These are phyloP conservation scores for Anaspis maculata DNA, from an alignment of 2,888 invertebrate genomes.

Conservation along the genomic window DNA sequence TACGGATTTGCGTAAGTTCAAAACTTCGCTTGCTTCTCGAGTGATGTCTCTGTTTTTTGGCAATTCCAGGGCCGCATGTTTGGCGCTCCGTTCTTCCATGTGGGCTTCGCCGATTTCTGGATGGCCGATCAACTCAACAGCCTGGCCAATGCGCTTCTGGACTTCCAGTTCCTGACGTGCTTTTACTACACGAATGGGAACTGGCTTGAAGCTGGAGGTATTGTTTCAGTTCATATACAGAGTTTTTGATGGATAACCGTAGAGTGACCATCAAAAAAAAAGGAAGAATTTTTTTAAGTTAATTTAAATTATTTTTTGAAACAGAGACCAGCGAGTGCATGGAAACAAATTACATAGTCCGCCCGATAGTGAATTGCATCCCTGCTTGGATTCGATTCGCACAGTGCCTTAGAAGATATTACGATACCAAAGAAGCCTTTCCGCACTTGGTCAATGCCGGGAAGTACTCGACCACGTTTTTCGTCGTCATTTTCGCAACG, in stretches of 20 bases:
- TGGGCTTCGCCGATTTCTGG: slow-evolving; percentile 81
- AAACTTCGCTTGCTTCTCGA: neutral
- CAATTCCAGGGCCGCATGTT: slow-evolving; percentile 50
- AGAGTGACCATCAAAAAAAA: slow-evolving; percentile 1
- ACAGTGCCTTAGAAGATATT: slow-evolving; percentile 74
- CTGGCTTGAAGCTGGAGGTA: slow-evolving; percentile 47
- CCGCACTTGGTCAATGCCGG: slow-evolving; percentile 80
- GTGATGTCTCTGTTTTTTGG: neutral
- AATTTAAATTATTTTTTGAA: slow-evolving; percentile 32
- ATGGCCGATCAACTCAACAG: slow-evolving; percentile 78
- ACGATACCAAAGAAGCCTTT: slow-evolving; percentile 68
- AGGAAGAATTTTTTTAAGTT: neutral
- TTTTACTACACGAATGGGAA: slow-evolving; percentile 59
- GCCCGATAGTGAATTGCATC: slow-evolving; percentile 64
- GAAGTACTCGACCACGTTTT: slow-evolving; percentile 69
- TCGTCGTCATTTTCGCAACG: slow-evolving; percentile 56
- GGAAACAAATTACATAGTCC: slow-evolving; percentile 42
- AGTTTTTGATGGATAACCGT: neutral
- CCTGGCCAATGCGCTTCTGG: slow-evolving; percentile 64
- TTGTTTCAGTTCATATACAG: slow-evolving; percentile 15
- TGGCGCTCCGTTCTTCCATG: slow-evolving; percentile 68
- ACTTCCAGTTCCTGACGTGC: slow-evolving; percentile 72
- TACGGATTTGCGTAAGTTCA: slow-evolving; percentile 51
- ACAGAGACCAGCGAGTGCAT: slow-evolving; percentile 46
- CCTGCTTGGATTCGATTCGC: slow-evolving; percentile 83